Evolutionary conservation across 1,140 invertebrate genomes (phyloP), one percentile per base, ranked within the genome.

Genomic region (Bombus soroeensis): DNA sequence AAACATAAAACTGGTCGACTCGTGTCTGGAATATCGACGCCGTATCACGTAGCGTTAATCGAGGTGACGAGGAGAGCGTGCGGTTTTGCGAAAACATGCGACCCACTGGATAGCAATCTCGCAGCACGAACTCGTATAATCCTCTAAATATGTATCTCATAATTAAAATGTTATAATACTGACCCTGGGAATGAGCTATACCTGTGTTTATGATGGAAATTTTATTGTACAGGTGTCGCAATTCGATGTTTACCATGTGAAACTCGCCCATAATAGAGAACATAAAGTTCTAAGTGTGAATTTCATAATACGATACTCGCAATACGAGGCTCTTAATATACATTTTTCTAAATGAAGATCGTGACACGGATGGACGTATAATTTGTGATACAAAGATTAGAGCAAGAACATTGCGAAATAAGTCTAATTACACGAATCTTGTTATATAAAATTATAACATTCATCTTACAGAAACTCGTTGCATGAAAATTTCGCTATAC

Each of bases 11-110:
- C 15, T 59, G 28, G 25, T 2, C 28, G 22, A 73, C 37, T 28
- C 47, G 32, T 66, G 39, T 28, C 76, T 47, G 22, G 66, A 85
- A 59, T 78, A n/a, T 73, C n/a, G 32, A 18, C 64, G 41, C 37
- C 34, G 28, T 34, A 59, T 83, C 79, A 41, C 53, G 87, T 66
- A 88, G 77, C 53, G 68, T 76, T 76, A 87, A 89, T 86, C 76
- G 68, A 28, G 41, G 47, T 15, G 62, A 75, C 41, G 74, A 87
- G 73, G 18, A 25, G 39, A 78, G 57, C 41, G 53, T 75, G 68
- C 37, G 22, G 59, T 62, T 80, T 39, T 62, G 75, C 41, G 72
- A 47, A 70, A 86, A 68, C 43, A 73, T 34, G 57, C 72, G n/a
- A 81, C 12, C 37, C 59, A 57, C 37, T 25, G 22, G 34, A 62